Evolutionary conservation across 1,140 invertebrate genomes (phyloP).

Genomic region (Holcopasites calliopsidis): DNA sequence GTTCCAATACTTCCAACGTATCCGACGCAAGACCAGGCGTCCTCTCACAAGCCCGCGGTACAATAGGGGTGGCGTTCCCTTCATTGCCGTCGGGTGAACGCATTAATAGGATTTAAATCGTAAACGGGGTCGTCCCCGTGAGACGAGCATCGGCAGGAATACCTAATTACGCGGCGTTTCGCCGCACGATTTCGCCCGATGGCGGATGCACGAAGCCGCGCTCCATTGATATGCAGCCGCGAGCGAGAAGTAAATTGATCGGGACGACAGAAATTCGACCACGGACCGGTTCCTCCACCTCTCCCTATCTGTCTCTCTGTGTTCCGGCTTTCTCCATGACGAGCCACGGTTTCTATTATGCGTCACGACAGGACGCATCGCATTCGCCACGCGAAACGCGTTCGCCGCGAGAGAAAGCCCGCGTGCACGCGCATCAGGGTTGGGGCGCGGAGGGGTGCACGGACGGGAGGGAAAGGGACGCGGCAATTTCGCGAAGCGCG

Average conservation of each 20-base stretch:
- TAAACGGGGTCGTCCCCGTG: slow-evolving; percentile 19
- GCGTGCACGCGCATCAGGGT: not conserved
- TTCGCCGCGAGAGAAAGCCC: not conserved
- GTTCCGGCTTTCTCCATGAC: slow-evolving; percentile 61
- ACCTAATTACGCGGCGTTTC: slow-evolving; percentile 59
- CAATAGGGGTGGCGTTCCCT: not conserved
- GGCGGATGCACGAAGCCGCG: slow-evolving; percentile 51
- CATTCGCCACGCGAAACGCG: slow-evolving; percentile 50
- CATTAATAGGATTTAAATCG: slow-evolving; percentile 44
- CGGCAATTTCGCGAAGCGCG: slow-evolving; percentile 51
- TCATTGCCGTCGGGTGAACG: not conserved
- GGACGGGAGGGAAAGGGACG: not conserved
- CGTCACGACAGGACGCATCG: slow-evolving; percentile 47
- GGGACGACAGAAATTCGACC: slow-evolving; percentile 64
- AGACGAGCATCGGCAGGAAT: slow-evolving; percentile 47
- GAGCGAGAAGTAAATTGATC: slow-evolving; percentile 64
- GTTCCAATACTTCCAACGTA: no score
- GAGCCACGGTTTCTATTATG: slow-evolving; percentile 63
- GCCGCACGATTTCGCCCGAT: slow-evolving; percentile 55
- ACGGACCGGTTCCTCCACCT: slow-evolving; percentile 5
- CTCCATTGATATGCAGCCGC: slow-evolving; percentile 62
- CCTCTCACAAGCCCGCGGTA: not conserved
- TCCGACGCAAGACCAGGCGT: not conserved
- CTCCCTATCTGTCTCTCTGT: slow-evolving; percentile 23
- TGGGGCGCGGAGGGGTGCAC: slow-evolving; percentile 8